Percentiles rank a stretch among this genome's conserved stretches.
phyloP scores from a whole-genome alignment of 2,888 invertebrate genomes.

The Zele albiditarsus region DNA sequence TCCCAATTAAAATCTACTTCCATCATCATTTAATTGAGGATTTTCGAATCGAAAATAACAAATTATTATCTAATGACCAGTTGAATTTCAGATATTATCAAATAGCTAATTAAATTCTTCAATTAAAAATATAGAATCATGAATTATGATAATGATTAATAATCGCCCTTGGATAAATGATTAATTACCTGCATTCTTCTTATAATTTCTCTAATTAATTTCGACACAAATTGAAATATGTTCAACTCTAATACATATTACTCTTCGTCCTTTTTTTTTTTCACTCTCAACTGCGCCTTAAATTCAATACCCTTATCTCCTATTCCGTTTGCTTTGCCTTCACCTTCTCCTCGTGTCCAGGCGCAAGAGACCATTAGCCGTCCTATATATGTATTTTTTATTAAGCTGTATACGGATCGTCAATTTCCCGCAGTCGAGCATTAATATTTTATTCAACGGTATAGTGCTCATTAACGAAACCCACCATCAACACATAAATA shows the following conservation, averaged over 20 bases:
- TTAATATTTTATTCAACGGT: conserved; percentile 50
- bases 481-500: conserved; percentile 46
- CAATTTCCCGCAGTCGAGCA: conserved; percentile 31
- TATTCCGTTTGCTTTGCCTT: background rate
- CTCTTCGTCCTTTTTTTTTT: background rate
- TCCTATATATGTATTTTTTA: conserved; percentile 32
- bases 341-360: background rate
- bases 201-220: too few relatives aligned
- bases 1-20: too few relatives aligned
- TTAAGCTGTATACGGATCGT: conserved; percentile 21
- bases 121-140: too few relatives aligned
- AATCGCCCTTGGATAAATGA: too few relatives aligned
- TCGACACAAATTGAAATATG: too few relatives aligned
- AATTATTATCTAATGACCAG: too few relatives aligned
- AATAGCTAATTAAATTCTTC: too few relatives aligned
- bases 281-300: background rate
- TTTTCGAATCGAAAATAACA: too few relatives aligned
- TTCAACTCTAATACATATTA: background rate
- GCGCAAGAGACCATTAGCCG: conserved; percentile 29
- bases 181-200: too few relatives aligned
- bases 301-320: background rate
- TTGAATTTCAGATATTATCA: too few relatives aligned
- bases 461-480: conserved; percentile 49
- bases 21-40: too few relatives aligned
- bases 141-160: too few relatives aligned